Evolutionary conservation across 1,140 invertebrate genomes (phyloP).

Genomic region (Alviniconcha marisindica): DNA sequence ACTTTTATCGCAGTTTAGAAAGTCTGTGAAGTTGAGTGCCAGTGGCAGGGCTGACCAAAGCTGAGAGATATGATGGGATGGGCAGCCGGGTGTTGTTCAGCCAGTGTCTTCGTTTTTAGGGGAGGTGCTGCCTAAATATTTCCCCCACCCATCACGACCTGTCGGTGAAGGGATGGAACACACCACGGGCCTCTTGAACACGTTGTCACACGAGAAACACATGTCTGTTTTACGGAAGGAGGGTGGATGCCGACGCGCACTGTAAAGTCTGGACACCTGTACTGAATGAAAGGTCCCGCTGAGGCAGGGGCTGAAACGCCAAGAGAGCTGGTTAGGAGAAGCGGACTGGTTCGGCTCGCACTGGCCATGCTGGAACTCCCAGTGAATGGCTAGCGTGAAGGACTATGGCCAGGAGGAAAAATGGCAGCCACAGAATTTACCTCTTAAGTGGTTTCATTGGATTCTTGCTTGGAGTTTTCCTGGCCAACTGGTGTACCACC

Average conservation of each 20-base stretch:
- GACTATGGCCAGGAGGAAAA: slow-evolving; percentile 48
- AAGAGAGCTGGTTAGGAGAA: not conserved
- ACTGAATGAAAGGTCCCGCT: too few species aligned
- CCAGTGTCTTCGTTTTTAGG: not conserved
- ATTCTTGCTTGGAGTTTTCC: slow-evolving; percentile 49
- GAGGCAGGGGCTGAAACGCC: too few species aligned
- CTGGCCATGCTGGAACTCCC: slow-evolving; percentile 21
- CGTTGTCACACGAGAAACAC: too few species aligned
- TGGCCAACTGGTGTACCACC: slow-evolving; percentile 51
- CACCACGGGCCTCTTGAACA: too few species aligned
- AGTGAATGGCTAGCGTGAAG: slow-evolving; percentile 47
- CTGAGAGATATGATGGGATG: not conserved
- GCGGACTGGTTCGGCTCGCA: not conserved
- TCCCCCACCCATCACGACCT: too few species aligned
- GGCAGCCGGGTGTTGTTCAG: not conserved
- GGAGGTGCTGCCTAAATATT: not conserved
- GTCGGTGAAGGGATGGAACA: too few species aligned
- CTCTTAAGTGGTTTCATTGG: slow-evolving; percentile 40
- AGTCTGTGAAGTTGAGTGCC: too few species aligned
- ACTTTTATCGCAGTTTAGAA: too few species aligned
- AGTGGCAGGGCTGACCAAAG: too few species aligned
- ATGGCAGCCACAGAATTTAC: slow-evolving; percentile 39
- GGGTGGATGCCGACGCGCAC: too few species aligned
- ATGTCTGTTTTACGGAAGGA: too few species aligned
- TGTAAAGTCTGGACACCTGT: too few species aligned